Evolutionary conservation across 2,113 vertebrate genomes (phyloP).

Genomic region (Sylvietta virens): DNA sequence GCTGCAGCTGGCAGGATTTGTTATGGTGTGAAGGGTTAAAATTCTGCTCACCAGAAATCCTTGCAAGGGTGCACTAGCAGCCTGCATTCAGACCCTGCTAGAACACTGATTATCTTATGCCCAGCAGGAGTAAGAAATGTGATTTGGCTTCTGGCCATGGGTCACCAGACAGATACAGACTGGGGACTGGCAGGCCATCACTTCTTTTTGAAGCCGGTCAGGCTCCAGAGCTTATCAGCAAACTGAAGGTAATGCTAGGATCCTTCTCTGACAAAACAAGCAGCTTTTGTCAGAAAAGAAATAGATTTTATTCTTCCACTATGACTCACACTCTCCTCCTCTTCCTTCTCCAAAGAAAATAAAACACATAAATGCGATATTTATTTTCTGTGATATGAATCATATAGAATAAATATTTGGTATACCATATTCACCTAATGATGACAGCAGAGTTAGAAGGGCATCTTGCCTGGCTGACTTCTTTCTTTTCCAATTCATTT

Average conservation of each 20-base stretch:
- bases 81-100: not conserved
- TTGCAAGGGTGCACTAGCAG: not conserved
- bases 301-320: not conserved
- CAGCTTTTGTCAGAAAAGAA: not conserved
- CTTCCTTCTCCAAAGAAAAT: slow-evolving; percentile 24
- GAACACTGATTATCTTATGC: not conserved
- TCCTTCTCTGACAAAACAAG: not conserved
- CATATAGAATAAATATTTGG: slow-evolving; percentile 26
- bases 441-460: slow-evolving; percentile 13
- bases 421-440: not conserved
- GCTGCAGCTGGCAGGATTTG: slow-evolving; percentile 6
- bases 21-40: not conserved
- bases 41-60: not conserved
- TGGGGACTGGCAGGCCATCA: not conserved
- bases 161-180: not conserved
- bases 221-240: not conserved
- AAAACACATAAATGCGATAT: not conserved
- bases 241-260: not conserved
- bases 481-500: slow-evolving; percentile 3
- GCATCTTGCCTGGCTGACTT: not conserved
- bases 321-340: not conserved
- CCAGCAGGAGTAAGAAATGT: not conserved
- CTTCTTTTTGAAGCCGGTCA: not conserved
- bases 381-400: slow-evolving; percentile 27
- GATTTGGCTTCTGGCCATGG: not conserved